Base-by-base conservation (phyloP, 2,113 vertebrate genomes). In the Nesoenas mayeri region DNA sequence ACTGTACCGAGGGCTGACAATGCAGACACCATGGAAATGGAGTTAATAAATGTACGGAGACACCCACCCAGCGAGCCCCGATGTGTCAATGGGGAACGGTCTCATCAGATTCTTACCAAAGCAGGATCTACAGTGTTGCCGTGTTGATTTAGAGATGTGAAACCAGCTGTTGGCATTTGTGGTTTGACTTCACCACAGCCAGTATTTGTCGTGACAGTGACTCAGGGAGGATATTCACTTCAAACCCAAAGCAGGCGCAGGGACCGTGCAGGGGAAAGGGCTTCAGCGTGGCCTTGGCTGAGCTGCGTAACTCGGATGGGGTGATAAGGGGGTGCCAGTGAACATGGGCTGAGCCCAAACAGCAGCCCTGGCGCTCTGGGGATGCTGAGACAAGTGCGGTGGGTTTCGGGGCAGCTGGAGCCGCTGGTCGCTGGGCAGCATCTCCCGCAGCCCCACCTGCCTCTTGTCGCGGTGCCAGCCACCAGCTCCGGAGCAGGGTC, bases 361-460 rank as follows among this genome's bases (percentile, higher is more conserved):
- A 28, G 77, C 28, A 69, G 58, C 36, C n/a, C 50, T 0, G 42
- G 42, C 2, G 22, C 53, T 6, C 70, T 26, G 64, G 64, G 42
- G 50, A 5, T 26, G 42, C 28, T 0, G 1, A 32, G 57, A 6
- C 13, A 18, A 24, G 0, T 3, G 3, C 2, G 1, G 40, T 5
- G 15, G 31, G 14, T 9, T 4, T 15, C 0, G 67, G 57, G 25
- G 44, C 8, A 3, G 12, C 53, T 8, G 82, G 56, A 18, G 16
- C 61, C 14, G 22, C 38, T 4, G 40, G 24, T 11, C 36, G 53
- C 18, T 44, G 44, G 44, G 44, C 1, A 6, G 32, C 71, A 20
- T 42, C 66, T 5, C 60, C 28, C 2, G 24, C 2, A 8, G 2
- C 44, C 25, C 36, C 14, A 10, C 31, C 22, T 15, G 54, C 32